A percentile compares a stretch with the other conserved stretches of the same genome.
Evolutionary conservation across 2,113 vertebrate species (phyloP).

Genomic region (Brachypteracias leptosomus): DNA sequence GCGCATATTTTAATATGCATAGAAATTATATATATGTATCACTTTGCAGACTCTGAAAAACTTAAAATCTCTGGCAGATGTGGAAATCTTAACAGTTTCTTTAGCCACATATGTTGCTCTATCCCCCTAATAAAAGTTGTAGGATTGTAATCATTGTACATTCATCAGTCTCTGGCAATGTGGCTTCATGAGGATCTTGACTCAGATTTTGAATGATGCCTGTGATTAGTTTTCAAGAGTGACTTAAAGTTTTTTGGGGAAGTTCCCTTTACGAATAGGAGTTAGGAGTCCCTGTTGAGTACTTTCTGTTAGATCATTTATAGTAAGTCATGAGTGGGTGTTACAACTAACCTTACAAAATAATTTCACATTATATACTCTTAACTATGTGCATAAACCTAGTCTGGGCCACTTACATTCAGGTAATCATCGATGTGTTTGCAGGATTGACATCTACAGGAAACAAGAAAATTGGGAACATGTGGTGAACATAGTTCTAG

Average conservation of each 20-base stretch:
- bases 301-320: not conserved
- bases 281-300: not conserved
- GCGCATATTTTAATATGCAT: not conserved
- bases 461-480: not conserved
- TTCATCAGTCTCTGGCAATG: not conserved
- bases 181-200: not conserved
- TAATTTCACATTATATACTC: not conserved
- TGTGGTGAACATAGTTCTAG: not conserved
- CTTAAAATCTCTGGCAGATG: not conserved
- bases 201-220: not conserved
- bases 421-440: not conserved
- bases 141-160: not conserved
- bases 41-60: not conserved
- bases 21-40: not conserved
- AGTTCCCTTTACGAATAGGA: not conserved
- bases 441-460: not conserved
- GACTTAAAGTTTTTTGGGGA: not conserved
- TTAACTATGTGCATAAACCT: not conserved
- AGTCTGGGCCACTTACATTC: not conserved
- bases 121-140: not conserved
- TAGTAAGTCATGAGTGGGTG: not conserved
- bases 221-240: not conserved
- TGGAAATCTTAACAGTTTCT: not conserved
- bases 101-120: not conserved
- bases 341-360: not conserved